A percentile compares a stretch with the other conserved stretches of the same genome.
Conservation (phyloP, 2,888 invertebrate genomes). For the Frankliniella intonsa region DNA sequence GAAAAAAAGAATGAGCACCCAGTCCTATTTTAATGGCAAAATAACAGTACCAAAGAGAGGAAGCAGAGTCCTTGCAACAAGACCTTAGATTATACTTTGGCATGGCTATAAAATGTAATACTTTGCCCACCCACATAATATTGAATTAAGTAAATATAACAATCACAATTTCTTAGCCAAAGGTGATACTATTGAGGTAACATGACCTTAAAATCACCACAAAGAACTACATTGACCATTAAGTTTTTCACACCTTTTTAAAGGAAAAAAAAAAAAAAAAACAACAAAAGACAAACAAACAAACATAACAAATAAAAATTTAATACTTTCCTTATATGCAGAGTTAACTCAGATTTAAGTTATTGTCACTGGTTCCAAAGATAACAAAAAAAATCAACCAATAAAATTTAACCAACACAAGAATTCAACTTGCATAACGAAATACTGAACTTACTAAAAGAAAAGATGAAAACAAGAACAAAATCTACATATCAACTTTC, state of each 20-base stretch:
- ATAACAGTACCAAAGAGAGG: neutral
- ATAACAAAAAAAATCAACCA: neutral
- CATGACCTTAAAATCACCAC: neutral
- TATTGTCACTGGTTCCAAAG: neutral
- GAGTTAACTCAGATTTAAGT: neutral
- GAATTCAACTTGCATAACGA: neutral
- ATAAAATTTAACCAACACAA: neutral
- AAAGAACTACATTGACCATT: neutral
- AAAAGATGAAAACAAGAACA: neutral
- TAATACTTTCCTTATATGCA: neutral
- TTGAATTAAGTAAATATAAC: neutral
- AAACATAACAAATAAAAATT: constrained; percentile 2
- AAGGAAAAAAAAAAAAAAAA: neutral
- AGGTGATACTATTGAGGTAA: neutral
- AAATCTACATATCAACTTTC: neutral
- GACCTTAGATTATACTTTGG: neutral
- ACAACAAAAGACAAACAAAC: neutral
- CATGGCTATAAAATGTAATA: neutral
- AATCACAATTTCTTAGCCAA: neutral
- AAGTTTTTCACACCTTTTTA: neutral
- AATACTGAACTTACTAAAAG: neutral
- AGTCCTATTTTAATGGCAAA: neutral
- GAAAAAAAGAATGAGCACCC: neutral
- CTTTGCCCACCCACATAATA: neutral
- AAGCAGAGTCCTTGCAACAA: neutral